Conservation (phyloP, 1,140 invertebrate species). For the Lasaia peninsularis region DNA sequence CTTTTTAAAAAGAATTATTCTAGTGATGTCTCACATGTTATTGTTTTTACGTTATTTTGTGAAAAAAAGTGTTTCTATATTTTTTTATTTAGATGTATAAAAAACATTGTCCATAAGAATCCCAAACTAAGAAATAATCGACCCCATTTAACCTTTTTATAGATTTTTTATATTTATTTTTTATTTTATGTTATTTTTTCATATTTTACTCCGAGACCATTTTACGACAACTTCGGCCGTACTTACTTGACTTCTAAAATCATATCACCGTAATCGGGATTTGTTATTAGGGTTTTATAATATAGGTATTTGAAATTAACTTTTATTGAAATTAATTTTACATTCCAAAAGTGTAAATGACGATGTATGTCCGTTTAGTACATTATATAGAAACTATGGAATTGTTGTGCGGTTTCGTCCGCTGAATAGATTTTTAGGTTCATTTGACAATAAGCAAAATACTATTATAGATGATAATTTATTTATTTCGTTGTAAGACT, state of each 20-base stretch:
- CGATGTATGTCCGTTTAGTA: slow-evolving; percentile 30
- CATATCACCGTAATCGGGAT: slow-evolving; percentile 3
- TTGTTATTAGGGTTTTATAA: neutral
- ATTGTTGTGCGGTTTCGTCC: slow-evolving; percentile 29
- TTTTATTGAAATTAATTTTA: neutral
- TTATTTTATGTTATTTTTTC: neutral
- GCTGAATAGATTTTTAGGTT: slow-evolving; percentile 46
- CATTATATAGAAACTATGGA: slow-evolving; percentile 50
- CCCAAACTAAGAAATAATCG: neutral
- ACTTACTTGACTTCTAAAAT: slow-evolving; percentile 3
- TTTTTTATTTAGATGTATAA: neutral
- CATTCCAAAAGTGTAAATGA: slow-evolving; percentile 11
- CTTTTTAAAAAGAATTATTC: no score
- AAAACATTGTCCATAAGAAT: neutral
- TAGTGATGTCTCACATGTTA: neutral
- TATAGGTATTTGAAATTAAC: neutral
- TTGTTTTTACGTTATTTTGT: neutral
- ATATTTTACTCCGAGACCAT: slow-evolving; percentile 3
- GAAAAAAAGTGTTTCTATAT: neutral
- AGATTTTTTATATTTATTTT: neutral
- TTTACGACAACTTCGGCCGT: neutral
- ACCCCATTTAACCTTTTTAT: neutral
- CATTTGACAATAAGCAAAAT: slow-evolving; percentile 72
- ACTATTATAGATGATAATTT: slow-evolving; percentile 65
- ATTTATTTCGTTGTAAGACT: slow-evolving; percentile 74